phyloP scores from a whole-genome alignment of 2,113 vertebrate species.

The Ariopsis seemanni region DNA sequence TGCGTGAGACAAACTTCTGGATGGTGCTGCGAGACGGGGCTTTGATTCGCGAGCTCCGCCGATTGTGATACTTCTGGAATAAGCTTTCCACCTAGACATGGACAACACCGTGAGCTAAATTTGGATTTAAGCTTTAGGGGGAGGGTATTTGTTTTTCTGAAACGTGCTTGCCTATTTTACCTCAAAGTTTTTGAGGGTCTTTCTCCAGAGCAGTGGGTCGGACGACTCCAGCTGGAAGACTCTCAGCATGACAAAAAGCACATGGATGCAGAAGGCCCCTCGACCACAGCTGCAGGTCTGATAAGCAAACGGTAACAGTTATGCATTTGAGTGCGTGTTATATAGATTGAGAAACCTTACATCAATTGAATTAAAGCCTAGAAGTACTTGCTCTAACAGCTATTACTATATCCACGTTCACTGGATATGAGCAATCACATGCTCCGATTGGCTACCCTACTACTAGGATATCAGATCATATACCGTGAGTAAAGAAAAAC shows the following conservation, averaged over 20 bases:
- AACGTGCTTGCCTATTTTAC: constrained; percentile 59
- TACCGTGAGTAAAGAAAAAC: no score
- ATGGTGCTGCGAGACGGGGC: constrained; percentile 91
- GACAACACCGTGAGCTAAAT: neutral
- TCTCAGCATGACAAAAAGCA: constrained; percentile 87
- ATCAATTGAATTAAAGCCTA: neutral
- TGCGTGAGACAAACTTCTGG: constrained; percentile 92
- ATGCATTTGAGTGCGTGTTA: neutral
- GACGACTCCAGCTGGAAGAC: constrained; percentile 86
- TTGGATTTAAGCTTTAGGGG: neutral
- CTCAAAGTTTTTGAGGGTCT: constrained; percentile 90
- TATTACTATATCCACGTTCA: no score
- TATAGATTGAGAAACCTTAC: neutral
- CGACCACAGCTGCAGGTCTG: constrained; percentile 91
- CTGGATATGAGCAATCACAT: no score
- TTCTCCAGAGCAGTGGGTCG: constrained; percentile 86
- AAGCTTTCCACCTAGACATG: constrained; percentile 84
- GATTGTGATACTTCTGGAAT: constrained; percentile 92
- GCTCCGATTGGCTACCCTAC: no score
- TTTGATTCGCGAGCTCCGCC: constrained; percentile 90
- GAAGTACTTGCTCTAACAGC: neutral
- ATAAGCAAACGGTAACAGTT: constrained; percentile 36
- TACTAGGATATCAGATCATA: no score
- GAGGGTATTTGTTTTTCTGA: neutral
- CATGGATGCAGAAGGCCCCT: constrained; percentile 86